phyloP scores from a whole-genome alignment of 1,140 invertebrate genomes.

The Drosophila quadrilineata region DNA sequence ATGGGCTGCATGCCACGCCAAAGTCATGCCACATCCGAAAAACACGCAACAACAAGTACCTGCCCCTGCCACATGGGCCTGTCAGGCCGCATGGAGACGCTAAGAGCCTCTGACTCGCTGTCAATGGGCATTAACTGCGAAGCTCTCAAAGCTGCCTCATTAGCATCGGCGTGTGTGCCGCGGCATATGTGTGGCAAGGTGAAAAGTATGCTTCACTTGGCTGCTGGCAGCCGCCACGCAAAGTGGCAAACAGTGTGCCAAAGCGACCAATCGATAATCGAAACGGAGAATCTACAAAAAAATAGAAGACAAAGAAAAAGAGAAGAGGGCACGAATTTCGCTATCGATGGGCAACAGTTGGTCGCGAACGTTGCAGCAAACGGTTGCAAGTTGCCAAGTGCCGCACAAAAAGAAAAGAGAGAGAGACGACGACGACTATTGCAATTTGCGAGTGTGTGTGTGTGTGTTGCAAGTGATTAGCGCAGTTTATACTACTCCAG shows the following conservation, averaged over 20 bases:
- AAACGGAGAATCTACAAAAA: background rate
- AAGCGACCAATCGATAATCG: slow-evolving; percentile 24
- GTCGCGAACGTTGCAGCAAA: slow-evolving; percentile 53
- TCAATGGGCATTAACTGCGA: slow-evolving; percentile 51
- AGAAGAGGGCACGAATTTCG: background rate
- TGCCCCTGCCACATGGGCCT: background rate
- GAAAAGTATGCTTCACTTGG: slow-evolving; percentile 68
- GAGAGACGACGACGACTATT: too few relatives aligned
- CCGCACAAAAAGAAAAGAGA: slow-evolving; percentile 12
- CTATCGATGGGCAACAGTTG: slow-evolving; percentile 60
- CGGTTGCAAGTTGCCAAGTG: slow-evolving; percentile 15
- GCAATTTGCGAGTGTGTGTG: too few relatives aligned
- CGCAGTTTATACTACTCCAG: background rate
- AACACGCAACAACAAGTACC: slow-evolving; percentile 11
- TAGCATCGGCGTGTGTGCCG: slow-evolving; percentile 40
- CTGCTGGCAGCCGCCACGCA: slow-evolving; percentile 15
- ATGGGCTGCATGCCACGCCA: slow-evolving; percentile 1
- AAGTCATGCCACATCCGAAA: background rate
- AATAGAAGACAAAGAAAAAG: background rate
- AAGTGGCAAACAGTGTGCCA: slow-evolving; percentile 8
- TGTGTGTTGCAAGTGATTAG: background rate
- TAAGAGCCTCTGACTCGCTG: slow-evolving; percentile 65
- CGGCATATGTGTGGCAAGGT: slow-evolving; percentile 29
- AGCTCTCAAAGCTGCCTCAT: slow-evolving; percentile 47
- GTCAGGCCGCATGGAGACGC: slow-evolving; percentile 41